Base-by-base conservation (phyloP, 2,888 invertebrate species). In the Spilarctia lutea region DNA sequence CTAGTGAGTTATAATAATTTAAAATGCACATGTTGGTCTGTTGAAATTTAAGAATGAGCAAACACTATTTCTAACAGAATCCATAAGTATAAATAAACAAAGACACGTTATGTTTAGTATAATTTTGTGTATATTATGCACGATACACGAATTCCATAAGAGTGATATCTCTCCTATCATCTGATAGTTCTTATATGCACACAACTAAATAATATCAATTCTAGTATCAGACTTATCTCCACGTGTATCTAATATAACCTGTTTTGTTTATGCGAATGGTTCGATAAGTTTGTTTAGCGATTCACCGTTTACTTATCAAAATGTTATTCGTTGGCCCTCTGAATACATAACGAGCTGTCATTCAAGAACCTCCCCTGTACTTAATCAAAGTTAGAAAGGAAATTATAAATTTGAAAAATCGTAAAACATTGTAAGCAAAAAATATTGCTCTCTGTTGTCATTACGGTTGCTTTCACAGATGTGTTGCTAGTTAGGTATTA, bases 161-260 rank as follows among this genome's bases (percentile, higher is more conserved):
- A 27, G 3, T 60, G 60, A 60, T 48, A 48, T 48, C 48, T 20
- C 20, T 20, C 48, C 48, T 48, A 48, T 18, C 6, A 48, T 48
- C 20, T 48, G 18, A 48, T 48, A 20, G 33, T 33, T 30, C 33
- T 68, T 68, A 24, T 20, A 30, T 39, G 56, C 56, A 20, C 24
- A 30, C 33, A 33, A 68, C 20, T 18, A n/a, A 45, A 11, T 30
- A 30, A 10, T 24, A 33, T 33, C 35, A 3, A 33, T 30, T 33
- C 18, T 18, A 69, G 13, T 27, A 39, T 35, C 33, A n/a, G 3
- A 16, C 56, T 20, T 69, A 56, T 56, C 68, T 52, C 68, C 68
- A 35, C 68, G 52, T 69, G 52, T 13, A 27, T 39, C 35, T 35
- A 24, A 13, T 35, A 69, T 35, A 68, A 67, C 67, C 67, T 67